Evolutionary conservation across 2,113 vertebrate species (phyloP), one percentile per base, ranked within the genome.

Genomic region (Ictidomys tridecemlineatus): DNA sequence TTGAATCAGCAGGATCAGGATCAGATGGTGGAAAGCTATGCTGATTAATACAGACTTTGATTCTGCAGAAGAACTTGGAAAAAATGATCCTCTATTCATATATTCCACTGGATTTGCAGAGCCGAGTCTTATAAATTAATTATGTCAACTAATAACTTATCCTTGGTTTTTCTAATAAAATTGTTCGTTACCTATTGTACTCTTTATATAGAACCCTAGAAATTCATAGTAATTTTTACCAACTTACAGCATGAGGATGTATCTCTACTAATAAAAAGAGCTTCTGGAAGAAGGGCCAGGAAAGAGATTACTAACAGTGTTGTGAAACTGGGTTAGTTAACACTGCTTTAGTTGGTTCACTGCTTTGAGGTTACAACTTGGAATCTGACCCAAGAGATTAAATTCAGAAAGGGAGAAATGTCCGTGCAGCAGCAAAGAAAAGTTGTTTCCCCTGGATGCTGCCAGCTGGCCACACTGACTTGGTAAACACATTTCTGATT

Each of bases 351-450:
- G 51, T 7, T 95, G 77, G 72, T 77, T 88, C 92, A 61, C 12
- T 95, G 61, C 77, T 96, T 94, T 96, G 89, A 96, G 89, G 58
- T 67, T 87, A 63, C 51, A 94, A 63, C 53, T 94, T 91, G 77
- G 82, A 94, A 91, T 93, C 42, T 80, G 82, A 95, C 67, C 65
- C 37, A 80, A 87, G 65, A 95, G 85, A 93, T 88, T 90, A 87
- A 86, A 89, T 87, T 88, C 58, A 80, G 82, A 63, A 83, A 96
- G 56, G 65, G 14, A 97, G 82, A 85, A 58, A 85, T 70, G 18
- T 93, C 92, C 58, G 82, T 18, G 39, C 22, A 76, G 61, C 91
- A 94, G 42, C 39, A 80, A 48, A 87, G 73, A 76, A 90, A 91
- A 87, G 70, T 20, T 80, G 70, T 63, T 28, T 90, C 85, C 70